Evolutionary conservation across 2,888 invertebrate species (phyloP).

Genomic region (Folsomia manolachei): DNA sequence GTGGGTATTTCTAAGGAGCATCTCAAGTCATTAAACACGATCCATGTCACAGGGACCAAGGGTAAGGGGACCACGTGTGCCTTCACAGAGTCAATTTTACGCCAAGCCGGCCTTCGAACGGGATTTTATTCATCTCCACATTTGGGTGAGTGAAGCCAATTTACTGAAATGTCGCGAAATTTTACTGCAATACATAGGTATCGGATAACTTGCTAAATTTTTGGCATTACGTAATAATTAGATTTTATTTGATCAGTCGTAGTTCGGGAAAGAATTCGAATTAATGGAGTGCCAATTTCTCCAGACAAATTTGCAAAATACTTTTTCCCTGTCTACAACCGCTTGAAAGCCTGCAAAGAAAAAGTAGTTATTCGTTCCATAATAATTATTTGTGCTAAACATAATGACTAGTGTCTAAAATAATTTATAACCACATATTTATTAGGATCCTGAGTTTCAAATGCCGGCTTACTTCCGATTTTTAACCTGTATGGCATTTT

Average conservation of each 20-base stretch:
- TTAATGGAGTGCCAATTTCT: constrained; percentile 76
- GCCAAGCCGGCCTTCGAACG: constrained; percentile 77
- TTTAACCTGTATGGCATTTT: constrained; percentile 84
- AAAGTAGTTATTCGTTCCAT: too few relatives aligned
- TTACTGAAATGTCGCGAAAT: too few relatives aligned
- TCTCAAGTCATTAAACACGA: constrained; percentile 73
- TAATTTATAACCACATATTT: background rate
- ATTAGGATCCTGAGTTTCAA: constrained; percentile 61
- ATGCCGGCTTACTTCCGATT: constrained; percentile 95
- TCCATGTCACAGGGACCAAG: constrained; percentile 96
- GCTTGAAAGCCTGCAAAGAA: constrained; percentile 59
- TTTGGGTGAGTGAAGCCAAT: too few relatives aligned
- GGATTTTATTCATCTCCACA: constrained; percentile 98
- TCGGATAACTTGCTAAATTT: too few relatives aligned
- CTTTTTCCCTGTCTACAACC: constrained; percentile 78
- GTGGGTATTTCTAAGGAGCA: constrained; percentile 65
- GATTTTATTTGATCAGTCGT: too few relatives aligned
- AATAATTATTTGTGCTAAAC: background rate
- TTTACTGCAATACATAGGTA: too few relatives aligned
- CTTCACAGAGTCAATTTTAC: constrained; percentile 82
- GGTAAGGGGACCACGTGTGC: constrained; percentile 96
- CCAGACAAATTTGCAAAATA: constrained; percentile 70
- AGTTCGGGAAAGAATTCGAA: constrained; percentile 84
- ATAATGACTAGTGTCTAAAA: background rate
- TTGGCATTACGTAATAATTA: too few relatives aligned